Evolutionary conservation across 2,797 vertebrate species (phyloP).

Genomic region (Silurus lanzhouensis): DNA sequence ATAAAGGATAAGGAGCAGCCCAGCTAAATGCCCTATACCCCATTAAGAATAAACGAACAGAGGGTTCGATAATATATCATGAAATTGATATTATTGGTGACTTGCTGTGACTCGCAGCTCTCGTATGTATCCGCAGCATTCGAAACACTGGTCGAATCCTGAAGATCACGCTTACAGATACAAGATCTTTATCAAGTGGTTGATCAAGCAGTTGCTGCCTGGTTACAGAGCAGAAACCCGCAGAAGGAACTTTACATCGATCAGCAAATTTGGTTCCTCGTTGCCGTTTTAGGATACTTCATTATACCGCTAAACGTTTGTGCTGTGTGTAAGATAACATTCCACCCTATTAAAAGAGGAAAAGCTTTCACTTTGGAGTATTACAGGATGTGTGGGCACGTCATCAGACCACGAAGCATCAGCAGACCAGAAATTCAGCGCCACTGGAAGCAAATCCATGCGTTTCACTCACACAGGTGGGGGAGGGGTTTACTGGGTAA

Average conservation of each 20-base stretch:
- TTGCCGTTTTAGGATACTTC: neutral
- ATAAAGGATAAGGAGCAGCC: no score
- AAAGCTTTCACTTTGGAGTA: neutral
- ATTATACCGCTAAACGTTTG: neutral
- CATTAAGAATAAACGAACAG: no score
- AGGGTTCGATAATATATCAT: no score
- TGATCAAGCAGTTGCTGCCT: neutral
- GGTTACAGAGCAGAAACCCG: no score
- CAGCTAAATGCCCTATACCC: no score
- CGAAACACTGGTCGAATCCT: neutral
- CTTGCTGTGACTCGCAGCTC: neutral
- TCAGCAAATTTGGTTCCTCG: constrained; percentile 1
- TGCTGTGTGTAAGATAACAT: neutral
- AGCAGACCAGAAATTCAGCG: neutral
- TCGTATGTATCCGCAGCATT: neutral
- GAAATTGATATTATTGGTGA: no score
- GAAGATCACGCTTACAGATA: neutral
- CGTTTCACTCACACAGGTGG: neutral
- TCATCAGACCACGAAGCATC: neutral
- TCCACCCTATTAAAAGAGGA: neutral
- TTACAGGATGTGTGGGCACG: neutral
- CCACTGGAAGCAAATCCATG: neutral
- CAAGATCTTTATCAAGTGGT: neutral
- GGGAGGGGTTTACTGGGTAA: constrained; percentile 22
- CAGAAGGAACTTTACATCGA: neutral